Conservation (phyloP, 2,888 invertebrate genomes). For the Lithodes maja region DNA sequence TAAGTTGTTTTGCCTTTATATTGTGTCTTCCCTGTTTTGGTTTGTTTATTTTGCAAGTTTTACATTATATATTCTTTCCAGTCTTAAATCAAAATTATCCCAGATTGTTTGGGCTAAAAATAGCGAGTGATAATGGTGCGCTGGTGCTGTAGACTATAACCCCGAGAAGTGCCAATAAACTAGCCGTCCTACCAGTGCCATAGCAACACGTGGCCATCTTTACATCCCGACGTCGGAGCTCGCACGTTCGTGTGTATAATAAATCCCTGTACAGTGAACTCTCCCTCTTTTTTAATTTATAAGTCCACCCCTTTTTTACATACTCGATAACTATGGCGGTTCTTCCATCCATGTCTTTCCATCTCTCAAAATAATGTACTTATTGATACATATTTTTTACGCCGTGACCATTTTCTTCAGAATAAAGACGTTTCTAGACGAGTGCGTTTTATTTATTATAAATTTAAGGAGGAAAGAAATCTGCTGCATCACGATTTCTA, state of each 20-base stretch:
- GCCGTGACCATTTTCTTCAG: slow-evolving; percentile 3
- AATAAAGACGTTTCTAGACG: slow-evolving; percentile 4
- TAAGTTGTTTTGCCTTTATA: no score
- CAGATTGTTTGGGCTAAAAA: no score
- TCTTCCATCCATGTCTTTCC: slow-evolving; percentile 17
- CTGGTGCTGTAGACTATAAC: no score
- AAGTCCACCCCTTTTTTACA: neutral
- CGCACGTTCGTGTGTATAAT: neutral
- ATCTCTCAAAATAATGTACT: slow-evolving; percentile 15
- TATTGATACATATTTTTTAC: slow-evolving; percentile 20
- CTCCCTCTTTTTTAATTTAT: slow-evolving; percentile 9
- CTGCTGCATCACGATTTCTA: no score
- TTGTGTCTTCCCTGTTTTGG: no score
- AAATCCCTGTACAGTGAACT: neutral
- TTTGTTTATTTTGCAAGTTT: no score
- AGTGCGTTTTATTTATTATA: neutral
- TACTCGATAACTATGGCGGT: neutral
- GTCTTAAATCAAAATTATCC: no score
- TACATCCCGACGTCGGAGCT: slow-evolving; percentile 12
- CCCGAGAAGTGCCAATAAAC: slow-evolving; percentile 3
- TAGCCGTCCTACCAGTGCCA: slow-evolving; percentile 10
- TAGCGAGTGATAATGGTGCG: no score
- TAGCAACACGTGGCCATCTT: slow-evolving; percentile 7
- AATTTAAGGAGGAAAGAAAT: no score
- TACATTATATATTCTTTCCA: no score